phyloP scores from a whole-genome alignment of 2,888 invertebrate species.

The Nipponacmea schrenckii region DNA sequence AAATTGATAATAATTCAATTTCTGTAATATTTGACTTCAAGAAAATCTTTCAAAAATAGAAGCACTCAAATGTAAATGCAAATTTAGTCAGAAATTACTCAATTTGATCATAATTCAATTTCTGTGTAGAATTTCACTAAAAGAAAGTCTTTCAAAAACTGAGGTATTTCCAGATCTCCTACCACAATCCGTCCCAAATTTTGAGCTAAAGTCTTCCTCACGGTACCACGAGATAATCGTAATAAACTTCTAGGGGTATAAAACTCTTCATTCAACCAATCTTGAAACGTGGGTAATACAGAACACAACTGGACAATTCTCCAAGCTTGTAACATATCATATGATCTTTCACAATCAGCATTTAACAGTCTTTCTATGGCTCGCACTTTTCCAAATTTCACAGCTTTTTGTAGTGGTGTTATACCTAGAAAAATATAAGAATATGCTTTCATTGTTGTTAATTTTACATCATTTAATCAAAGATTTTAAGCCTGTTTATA shows the following conservation, averaged over 20 bases:
- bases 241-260: slow-evolving; percentile 32
- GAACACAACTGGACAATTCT: slow-evolving; percentile 30
- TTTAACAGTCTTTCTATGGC: slow-evolving; percentile 34
- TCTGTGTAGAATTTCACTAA: slow-evolving; percentile 22
- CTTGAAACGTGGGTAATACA: slow-evolving; percentile 29
- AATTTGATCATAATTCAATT: background rate
- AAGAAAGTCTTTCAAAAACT: slow-evolving; percentile 31
- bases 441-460: background rate
- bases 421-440: slow-evolving; percentile 8
- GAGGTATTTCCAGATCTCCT: slow-evolving; percentile 28
- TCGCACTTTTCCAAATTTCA: slow-evolving; percentile 30
- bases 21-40: too few relatives aligned
- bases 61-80: too few relatives aligned
- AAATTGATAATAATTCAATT: too few relatives aligned
- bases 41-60: too few relatives aligned
- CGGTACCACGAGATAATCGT: slow-evolving; percentile 29
- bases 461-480: background rate
- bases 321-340: slow-evolving; percentile 25
- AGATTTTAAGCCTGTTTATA: background rate
- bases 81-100: too few relatives aligned
- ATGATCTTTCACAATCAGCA: slow-evolving; percentile 30
- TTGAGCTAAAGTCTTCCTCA: slow-evolving; percentile 24
- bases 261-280: slow-evolving; percentile 36
- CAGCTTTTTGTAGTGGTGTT: slow-evolving; percentile 34
- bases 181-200: slow-evolving; percentile 19